Percentiles rank a stretch among this genome's conserved stretches.
Conservation (phyloP, 2,888 invertebrate species). For the Gastracanthus pulcherrimus region DNA sequence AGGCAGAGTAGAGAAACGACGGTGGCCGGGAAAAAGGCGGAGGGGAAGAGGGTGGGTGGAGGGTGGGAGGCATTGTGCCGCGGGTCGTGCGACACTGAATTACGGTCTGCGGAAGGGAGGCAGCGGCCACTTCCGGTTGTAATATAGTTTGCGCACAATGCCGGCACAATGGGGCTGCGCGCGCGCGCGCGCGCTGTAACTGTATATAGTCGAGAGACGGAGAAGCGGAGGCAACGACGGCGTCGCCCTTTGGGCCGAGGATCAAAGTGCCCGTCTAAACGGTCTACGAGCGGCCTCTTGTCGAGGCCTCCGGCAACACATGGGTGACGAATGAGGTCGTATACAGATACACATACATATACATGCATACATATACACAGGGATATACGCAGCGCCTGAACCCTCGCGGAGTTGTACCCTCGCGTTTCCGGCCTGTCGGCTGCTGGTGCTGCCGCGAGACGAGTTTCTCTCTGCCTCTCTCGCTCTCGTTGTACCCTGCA, state of each 20-base stretch:
- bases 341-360: not conserved
- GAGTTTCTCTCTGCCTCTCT: not conserved
- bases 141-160: slow-evolving; percentile 77
- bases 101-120: slow-evolving; percentile 76
- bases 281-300: slow-evolving; percentile 56
- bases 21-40: slow-evolving; percentile 16
- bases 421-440: slow-evolving; percentile 21
- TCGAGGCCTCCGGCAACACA: slow-evolving; percentile 48
- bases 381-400: not conserved
- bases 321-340: slow-evolving; percentile 54
- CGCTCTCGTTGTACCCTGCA: too few species aligned
- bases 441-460: not conserved
- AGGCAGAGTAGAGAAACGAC: not conserved
- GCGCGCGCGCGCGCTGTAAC: not conserved
- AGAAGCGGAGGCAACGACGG: slow-evolving; percentile 61
- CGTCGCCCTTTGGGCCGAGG: slow-evolving; percentile 71
- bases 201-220: slow-evolving; percentile 54
- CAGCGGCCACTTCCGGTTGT: slow-evolving; percentile 76
- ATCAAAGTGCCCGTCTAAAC: slow-evolving; percentile 72
- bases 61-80: slow-evolving; percentile 60
- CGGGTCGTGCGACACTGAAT: slow-evolving; percentile 74
- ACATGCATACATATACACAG: not conserved
- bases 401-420: not conserved
- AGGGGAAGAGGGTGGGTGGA: slow-evolving; percentile 4
- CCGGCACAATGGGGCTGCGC: slow-evolving; percentile 71